Conservation (phyloP, 2,113 vertebrate species). For the Semicossyphus pulcher region DNA sequence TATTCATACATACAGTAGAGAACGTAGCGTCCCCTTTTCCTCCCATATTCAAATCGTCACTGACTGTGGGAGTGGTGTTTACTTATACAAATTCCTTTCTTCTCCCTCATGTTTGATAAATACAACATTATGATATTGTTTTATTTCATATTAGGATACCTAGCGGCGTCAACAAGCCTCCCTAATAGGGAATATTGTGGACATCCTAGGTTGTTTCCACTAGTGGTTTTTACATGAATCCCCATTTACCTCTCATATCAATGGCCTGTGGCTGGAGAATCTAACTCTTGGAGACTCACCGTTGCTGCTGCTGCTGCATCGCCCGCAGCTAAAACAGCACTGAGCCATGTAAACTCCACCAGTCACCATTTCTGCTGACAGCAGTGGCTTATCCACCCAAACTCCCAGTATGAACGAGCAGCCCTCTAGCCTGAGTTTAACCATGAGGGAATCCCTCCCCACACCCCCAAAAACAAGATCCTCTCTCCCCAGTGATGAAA, state of each 20-base stretch:
- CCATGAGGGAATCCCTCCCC: conserved; percentile 56
- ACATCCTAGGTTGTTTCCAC: conserved; percentile 39
- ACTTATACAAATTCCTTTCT: neutral
- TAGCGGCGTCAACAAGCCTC: conserved; percentile 46
- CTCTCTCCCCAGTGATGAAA: conserved; percentile 65
- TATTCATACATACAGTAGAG: neutral
- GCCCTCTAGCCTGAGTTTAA: conserved; percentile 69
- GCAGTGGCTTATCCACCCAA: conserved; percentile 70
- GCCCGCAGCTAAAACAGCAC: conserved; percentile 62
- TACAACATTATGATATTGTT: conserved; percentile 35
- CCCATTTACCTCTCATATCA: conserved; percentile 44
- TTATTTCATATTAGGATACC: conserved; percentile 39
- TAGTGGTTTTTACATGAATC: conserved; percentile 35
- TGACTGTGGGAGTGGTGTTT: neutral
- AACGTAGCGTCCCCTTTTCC: neutral
- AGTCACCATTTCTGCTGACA: conserved; percentile 75
- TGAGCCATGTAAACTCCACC: conserved; percentile 54
- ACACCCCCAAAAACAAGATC: conserved; percentile 60
- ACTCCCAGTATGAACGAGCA: conserved; percentile 67
- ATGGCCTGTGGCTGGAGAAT: conserved; percentile 48
- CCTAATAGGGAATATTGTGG: conserved; percentile 23
- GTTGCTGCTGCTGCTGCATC: conserved; percentile 50
- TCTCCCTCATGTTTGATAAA: conserved; percentile 29
- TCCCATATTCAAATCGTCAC: conserved; percentile 7
- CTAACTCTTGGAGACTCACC: conserved; percentile 45